Conservation (phyloP, 2,797 vertebrate species). For the Lagorchestes hirsutus region DNA sequence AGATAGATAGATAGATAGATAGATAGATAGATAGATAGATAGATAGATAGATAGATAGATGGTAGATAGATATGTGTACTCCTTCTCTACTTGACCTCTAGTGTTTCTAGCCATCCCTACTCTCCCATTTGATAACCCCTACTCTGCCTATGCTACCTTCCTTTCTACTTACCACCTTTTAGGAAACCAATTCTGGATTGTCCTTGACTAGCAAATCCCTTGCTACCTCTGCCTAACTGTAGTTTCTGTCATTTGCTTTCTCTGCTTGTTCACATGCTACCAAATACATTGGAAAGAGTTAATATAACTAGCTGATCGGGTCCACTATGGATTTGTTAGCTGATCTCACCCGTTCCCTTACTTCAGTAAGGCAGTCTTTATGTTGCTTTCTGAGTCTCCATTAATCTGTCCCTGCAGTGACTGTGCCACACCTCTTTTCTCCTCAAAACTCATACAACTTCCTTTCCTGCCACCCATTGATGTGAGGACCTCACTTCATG, state of each 20-base stretch:
- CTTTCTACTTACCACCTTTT: not conserved
- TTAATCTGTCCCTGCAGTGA: not conserved
- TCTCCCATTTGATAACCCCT: not conserved
- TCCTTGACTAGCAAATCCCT: not conserved
- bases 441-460: not conserved
- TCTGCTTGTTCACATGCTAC: not conserved
- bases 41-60: not conserved
- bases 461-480: not conserved
- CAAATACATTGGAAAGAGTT: not conserved
- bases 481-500: not conserved
- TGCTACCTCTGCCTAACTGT: not conserved
- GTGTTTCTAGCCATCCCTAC: not conserved
- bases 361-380: not conserved
- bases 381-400: not conserved
- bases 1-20: not conserved
- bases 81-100: not conserved
- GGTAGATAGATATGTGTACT: not conserved
- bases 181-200: not conserved
- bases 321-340: not conserved
- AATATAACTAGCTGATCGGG: not conserved
- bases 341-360: not conserved
- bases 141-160: not conserved
- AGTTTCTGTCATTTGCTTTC: not conserved
- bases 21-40: not conserved
- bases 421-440: not conserved